Percentiles rank a stretch among this genome's conserved stretches.
These are phyloP conservation scores for Pelvicachromis taeniatus DNA, from an alignment of 2,113 vertebrate genomes.

Conservation along the genomic window DNA sequence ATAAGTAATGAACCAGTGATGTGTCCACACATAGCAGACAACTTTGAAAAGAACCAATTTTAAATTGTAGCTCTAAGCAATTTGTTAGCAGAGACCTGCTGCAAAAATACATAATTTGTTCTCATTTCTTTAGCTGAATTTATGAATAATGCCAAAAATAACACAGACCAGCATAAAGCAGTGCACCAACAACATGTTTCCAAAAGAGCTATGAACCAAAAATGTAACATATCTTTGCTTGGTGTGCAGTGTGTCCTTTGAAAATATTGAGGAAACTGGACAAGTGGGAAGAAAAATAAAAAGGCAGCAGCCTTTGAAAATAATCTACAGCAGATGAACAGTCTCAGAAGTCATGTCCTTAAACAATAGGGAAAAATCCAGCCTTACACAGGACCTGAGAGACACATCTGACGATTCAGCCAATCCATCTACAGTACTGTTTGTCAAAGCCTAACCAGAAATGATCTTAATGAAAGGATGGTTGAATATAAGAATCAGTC, in stretches of 20 bases:
- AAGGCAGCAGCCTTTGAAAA: background rate
- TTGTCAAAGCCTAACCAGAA: background rate
- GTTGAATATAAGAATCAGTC: background rate
- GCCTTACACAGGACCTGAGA: background rate
- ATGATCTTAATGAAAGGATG: background rate
- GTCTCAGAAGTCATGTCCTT: background rate
- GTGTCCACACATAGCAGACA: background rate
- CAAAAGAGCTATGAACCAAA: background rate
- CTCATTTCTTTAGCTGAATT: background rate
- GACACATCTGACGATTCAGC: background rate
- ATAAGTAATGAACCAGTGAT: background rate
- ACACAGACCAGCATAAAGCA: rapidly evolving
- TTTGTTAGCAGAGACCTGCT: background rate
- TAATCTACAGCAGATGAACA: background rate
- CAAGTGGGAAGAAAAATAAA: background rate
- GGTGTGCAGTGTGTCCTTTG: background rate
- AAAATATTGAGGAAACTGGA: background rate
- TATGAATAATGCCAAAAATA: background rate
- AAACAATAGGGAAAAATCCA: background rate
- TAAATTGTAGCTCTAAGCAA: background rate
- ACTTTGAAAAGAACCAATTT: background rate
- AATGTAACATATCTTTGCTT: background rate
- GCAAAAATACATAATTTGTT: background rate
- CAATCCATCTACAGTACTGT: background rate
- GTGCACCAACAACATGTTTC: background rate